phyloP scores from a whole-genome alignment of 1,140 invertebrate species.

The Eueides isabella region DNA sequence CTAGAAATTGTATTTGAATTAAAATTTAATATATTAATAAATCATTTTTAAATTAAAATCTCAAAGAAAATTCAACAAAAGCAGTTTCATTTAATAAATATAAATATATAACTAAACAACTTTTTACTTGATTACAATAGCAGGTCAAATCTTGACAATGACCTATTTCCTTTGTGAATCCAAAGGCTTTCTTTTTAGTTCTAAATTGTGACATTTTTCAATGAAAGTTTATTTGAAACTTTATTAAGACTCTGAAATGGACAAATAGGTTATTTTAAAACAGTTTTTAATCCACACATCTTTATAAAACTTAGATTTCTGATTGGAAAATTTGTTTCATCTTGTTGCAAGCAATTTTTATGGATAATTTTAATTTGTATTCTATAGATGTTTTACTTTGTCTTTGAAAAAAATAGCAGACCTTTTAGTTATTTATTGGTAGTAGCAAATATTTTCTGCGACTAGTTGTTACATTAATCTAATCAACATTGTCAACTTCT shows the following conservation, averaged over 20 bases:
- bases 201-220: slow-evolving; percentile 8
- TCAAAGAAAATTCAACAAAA: neutral
- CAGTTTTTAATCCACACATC: neutral
- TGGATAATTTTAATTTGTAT: too few relatives aligned
- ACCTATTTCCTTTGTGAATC: slow-evolving; percentile 24
- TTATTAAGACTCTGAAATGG: neutral
- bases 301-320: too few relatives aligned
- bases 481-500: too few relatives aligned
- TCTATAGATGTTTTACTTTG: too few relatives aligned
- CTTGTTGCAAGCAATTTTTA: too few relatives aligned
- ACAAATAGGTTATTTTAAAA: neutral
- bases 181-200: slow-evolving; percentile 15
- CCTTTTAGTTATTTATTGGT: too few relatives aligned
- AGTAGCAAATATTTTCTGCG: too few relatives aligned
- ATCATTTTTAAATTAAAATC: neutral
- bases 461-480: too few relatives aligned
- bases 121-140: slow-evolving; percentile 23
- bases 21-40: neutral
- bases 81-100: neutral
- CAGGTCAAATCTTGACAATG: slow-evolving; percentile 29
- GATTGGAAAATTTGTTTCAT: too few relatives aligned
- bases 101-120: slow-evolving; percentile 13
- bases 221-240: slow-evolving; percentile 2
- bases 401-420: too few relatives aligned
- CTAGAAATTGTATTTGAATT: neutral